Conservation (phyloP, 2,797 vertebrate genomes). For the Chelon auratus region DNA sequence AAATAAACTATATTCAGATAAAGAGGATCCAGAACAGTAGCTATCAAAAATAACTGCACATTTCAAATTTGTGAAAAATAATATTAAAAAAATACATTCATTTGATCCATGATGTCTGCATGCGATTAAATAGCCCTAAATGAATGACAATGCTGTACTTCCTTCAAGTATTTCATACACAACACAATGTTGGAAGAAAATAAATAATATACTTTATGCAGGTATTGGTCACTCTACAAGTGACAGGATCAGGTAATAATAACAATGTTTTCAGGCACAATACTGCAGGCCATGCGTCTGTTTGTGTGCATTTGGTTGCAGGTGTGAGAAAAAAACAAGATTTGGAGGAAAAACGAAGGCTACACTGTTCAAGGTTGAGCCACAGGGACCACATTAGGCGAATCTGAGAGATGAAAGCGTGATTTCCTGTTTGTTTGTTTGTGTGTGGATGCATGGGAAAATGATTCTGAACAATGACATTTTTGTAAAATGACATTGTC, state of each 20-base stretch:
- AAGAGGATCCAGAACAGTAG: no score
- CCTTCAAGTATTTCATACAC: background rate
- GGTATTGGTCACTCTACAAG: background rate
- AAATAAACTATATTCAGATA: no score
- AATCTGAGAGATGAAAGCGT: conserved; percentile 18
- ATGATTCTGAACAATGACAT: background rate
- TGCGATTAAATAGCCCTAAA: no score
- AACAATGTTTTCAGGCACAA: no score
- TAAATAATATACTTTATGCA: background rate
- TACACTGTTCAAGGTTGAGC: conserved; percentile 9
- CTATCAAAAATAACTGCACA: no score
- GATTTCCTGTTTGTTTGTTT: background rate
- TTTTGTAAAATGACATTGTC: conserved; percentile 1
- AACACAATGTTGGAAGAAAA: background rate
- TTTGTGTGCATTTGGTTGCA: conserved; percentile 3
- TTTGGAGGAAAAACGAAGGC: conserved; percentile 11
- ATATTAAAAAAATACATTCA: no score
- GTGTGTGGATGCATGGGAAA: background rate
- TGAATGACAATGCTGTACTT: no score
- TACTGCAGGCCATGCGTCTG: background rate
- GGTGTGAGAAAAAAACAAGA: conserved; percentile 6
- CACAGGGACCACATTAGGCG: conserved; percentile 6
- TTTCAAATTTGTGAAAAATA: no score
- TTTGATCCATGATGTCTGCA: no score
- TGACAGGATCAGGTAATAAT: background rate